These are phyloP conservation scores for Neuroterus valhalla DNA, from an alignment of 1,140 invertebrate species.

Conservation along the genomic window DNA sequence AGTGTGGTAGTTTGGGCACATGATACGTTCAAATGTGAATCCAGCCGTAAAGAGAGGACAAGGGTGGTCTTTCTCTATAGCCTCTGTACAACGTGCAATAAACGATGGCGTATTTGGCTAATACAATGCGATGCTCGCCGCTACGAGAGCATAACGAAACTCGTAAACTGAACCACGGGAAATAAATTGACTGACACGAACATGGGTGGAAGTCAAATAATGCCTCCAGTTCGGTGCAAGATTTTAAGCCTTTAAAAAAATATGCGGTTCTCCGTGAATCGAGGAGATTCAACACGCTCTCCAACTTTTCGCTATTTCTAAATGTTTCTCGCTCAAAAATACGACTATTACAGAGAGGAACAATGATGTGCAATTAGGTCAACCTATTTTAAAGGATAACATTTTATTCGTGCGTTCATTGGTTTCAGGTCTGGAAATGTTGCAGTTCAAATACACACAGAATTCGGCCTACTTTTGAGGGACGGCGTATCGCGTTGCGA, in stretches of 20 bases:
- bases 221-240: neutral
- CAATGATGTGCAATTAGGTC: too few species aligned
- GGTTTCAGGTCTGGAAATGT: too few species aligned
- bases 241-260: neutral
- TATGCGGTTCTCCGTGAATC: neutral
- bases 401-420: too few species aligned
- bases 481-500: too few species aligned
- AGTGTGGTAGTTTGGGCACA: neutral
- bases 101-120: slow-evolving; percentile 19
- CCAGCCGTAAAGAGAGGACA: slow-evolving; percentile 1
- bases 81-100: slow-evolving; percentile 7
- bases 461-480: too few species aligned
- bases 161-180: slow-evolving; percentile 5
- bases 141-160: slow-evolving; percentile 20
- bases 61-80: slow-evolving; percentile 11
- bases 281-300: too few species aligned
- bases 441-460: too few species aligned
- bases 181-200: slow-evolving; percentile 13
- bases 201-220: slow-evolving; percentile 15
- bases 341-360: too few species aligned
- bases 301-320: too few species aligned
- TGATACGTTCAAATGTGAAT: slow-evolving; percentile 15
- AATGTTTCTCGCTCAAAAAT: too few species aligned
- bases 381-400: too few species aligned
- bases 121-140: slow-evolving; percentile 4